phyloP scores from a whole-genome alignment of 1,140 invertebrate species.

The Caenorhabditis inopinata region DNA sequence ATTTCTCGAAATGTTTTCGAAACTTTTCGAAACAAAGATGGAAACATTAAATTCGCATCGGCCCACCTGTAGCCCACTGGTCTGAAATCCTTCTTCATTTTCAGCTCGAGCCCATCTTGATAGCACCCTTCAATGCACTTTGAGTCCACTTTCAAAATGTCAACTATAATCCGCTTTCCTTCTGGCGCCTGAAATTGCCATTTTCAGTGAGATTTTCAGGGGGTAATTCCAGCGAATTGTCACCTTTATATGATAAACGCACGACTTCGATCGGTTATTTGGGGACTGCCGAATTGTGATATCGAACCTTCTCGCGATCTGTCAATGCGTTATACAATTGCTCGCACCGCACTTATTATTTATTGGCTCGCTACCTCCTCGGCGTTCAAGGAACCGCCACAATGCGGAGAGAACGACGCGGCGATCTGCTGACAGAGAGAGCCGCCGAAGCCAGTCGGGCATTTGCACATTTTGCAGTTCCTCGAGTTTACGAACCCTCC shows the following conservation, averaged over 20 bases:
- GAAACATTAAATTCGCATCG: too few relatives aligned
- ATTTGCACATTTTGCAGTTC: constrained; percentile 41
- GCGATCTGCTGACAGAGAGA: constrained; percentile 20
- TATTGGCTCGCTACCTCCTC: constrained; percentile 13
- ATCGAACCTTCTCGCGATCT: constrained; percentile 28
- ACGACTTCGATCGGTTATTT: constrained; percentile 27
- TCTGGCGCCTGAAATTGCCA: constrained; percentile 32
- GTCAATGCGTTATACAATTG: too few relatives aligned
- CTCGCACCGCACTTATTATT: too few relatives aligned
- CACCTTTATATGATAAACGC: constrained; percentile 41
- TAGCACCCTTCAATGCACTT: constrained; percentile 38
- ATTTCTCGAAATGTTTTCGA: too few relatives aligned
- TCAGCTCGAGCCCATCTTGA: constrained; percentile 38
- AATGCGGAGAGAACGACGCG: not conserved
- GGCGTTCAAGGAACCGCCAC: constrained; percentile 13
- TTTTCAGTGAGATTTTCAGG: not conserved
- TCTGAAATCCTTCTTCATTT: constrained; percentile 36
- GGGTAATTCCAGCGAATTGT: not conserved
- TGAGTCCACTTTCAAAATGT: constrained; percentile 32
- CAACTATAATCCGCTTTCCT: constrained; percentile 37
- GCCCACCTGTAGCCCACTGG: constrained; percentile 37
- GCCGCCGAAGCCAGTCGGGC: constrained; percentile 39
- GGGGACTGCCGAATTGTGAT: constrained; percentile 32
- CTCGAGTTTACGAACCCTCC: constrained; percentile 38
- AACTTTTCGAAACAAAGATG: too few relatives aligned